Percentiles rank a stretch among this genome's conserved stretches.
Evolutionary conservation across 2,113 vertebrate genomes (phyloP).

Genomic region (Dunckerocampus dactyliophorus): DNA sequence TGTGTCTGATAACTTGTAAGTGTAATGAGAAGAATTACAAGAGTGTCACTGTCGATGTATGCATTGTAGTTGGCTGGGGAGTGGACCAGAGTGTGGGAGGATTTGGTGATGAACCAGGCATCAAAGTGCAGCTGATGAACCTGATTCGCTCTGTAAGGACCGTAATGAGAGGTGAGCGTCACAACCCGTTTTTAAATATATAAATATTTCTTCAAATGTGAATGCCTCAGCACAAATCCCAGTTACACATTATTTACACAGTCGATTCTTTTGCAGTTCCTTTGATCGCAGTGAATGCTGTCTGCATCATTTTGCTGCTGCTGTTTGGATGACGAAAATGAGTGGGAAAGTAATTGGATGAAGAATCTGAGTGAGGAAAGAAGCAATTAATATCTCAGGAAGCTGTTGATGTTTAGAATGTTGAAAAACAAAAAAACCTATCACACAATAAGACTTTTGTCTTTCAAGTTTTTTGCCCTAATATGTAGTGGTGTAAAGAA

Average conservation of each 20-base stretch:
- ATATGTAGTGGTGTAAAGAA: background rate
- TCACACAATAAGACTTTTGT: background rate
- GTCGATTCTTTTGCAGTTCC: constrained; percentile 76
- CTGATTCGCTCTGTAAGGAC: constrained; percentile 93
- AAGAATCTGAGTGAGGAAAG: background rate
- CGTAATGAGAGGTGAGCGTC: constrained; percentile 88
- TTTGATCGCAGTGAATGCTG: constrained; percentile 86
- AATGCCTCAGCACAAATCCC: background rate
- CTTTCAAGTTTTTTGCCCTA: background rate
- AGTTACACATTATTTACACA: too few relatives aligned
- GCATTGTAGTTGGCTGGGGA: constrained; percentile 87
- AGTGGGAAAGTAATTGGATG: background rate
- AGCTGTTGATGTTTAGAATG: background rate
- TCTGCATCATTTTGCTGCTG: constrained; percentile 88
- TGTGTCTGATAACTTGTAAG: background rate
- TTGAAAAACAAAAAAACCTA: background rate
- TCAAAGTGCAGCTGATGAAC: constrained; percentile 91
- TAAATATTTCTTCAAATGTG: background rate
- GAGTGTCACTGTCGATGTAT: background rate
- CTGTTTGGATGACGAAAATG: constrained; percentile 81
- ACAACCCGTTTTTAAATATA: background rate
- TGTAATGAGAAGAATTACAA: too few relatives aligned
- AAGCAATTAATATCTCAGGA: constrained; percentile 25
- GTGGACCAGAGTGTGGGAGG: constrained; percentile 91
- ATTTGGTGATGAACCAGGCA: constrained; percentile 94